A percentile compares a stretch with the other conserved stretches of the same genome.
Conservation (phyloP, 2,113 vertebrate genomes). For the Nestor notabilis region DNA sequence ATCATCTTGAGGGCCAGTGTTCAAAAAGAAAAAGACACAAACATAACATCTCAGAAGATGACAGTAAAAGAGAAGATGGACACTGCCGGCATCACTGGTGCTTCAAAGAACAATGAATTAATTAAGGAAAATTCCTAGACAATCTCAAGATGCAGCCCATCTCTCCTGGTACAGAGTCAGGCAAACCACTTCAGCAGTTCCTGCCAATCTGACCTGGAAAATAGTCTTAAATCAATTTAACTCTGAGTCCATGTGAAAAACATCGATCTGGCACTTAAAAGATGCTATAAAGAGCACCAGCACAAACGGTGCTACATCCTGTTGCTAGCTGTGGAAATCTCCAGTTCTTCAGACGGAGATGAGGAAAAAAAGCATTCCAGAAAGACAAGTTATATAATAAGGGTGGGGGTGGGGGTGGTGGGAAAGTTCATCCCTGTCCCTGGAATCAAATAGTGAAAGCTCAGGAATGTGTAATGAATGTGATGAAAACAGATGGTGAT, state of each 20-base stretch:
- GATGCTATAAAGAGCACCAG: constrained; percentile 1
- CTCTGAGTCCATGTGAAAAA: background rate
- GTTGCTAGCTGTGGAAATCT: background rate
- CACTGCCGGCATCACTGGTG: background rate
- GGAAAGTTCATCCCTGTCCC: background rate
- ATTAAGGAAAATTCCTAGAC: background rate
- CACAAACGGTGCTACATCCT: background rate
- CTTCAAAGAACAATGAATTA: background rate
- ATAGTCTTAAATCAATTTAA: background rate
- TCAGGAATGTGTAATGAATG: background rate
- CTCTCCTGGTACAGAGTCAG: background rate
- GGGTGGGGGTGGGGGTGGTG: background rate
- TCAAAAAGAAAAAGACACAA: background rate
- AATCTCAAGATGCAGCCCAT: background rate
- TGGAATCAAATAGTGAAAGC: background rate
- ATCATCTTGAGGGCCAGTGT: background rate
- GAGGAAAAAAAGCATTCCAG: background rate
- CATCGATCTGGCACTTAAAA: constrained; percentile 4
- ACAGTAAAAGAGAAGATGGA: background rate
- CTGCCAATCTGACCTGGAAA: background rate
- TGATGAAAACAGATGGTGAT: background rate
- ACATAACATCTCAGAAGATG: background rate
- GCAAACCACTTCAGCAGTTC: background rate
- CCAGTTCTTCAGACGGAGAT: background rate
- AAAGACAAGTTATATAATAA: constrained; percentile 4